Evolutionary conservation across 2,888 invertebrate species (phyloP).

Genomic region (Liodrosophila aerea): DNA sequence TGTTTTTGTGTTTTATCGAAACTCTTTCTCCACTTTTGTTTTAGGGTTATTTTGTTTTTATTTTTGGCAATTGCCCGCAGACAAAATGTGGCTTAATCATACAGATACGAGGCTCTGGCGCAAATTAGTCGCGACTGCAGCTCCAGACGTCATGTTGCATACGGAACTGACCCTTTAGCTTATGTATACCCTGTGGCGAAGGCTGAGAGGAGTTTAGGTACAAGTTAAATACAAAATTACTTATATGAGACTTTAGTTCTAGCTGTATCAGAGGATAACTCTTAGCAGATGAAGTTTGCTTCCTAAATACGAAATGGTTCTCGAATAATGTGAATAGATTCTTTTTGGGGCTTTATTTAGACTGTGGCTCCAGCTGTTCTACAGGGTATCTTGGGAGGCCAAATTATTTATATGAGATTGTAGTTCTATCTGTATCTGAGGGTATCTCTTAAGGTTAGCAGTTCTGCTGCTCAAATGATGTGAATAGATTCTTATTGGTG

Average conservation of each 20-base stretch:
- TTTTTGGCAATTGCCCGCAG: constrained; percentile 47
- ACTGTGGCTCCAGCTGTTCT: neutral
- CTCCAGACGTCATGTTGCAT: constrained; percentile 16
- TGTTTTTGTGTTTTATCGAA: constrained; percentile 19
- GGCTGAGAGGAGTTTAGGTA: neutral
- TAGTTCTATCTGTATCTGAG: no score
- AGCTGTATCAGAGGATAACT: no score
- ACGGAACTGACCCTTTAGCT: constrained; percentile 39
- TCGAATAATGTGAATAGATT: no score
- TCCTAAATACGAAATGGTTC: no score
- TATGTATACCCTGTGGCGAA: constrained; percentile 29
- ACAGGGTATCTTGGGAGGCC: neutral
- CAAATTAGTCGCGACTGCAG: constrained; percentile 56
- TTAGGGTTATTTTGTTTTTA: constrained; percentile 1
- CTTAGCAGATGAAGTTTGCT: no score
- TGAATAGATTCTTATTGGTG: no score
- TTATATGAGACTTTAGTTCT: no score
- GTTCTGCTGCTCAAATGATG: no score
- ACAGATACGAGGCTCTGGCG: constrained; percentile 46
- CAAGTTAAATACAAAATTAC: no score
- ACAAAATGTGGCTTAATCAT: constrained; percentile 63
- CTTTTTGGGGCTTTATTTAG: no score
- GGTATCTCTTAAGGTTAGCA: no score
- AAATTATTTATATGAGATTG: no score
- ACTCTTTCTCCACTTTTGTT: neutral